These are phyloP conservation scores for Pluvianellus socialis DNA, from an alignment of 2,113 vertebrate genomes.

Conservation along the genomic window DNA sequence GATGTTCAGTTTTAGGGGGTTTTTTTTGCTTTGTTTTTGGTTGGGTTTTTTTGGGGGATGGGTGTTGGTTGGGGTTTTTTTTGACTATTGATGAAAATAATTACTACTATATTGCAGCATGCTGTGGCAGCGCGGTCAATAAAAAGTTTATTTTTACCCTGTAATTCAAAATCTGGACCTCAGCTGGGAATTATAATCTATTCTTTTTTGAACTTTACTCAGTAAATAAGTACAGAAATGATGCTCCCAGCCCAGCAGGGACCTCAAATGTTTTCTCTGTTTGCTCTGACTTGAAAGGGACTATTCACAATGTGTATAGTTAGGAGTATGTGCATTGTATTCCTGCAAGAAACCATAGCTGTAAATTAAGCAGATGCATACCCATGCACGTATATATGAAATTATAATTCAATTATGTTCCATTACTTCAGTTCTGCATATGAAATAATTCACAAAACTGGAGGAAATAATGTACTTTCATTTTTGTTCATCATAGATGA, in stretches of 20 bases:
- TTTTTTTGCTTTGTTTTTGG: neutral
- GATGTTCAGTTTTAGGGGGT: neutral
- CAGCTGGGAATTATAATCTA: neutral
- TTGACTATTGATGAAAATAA: neutral
- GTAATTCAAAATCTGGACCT: neutral
- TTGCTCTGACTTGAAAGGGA: neutral
- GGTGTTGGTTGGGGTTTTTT: neutral
- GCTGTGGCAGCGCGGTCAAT: neutral
- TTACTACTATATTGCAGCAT: neutral
- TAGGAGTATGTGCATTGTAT: neutral
- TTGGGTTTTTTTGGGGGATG: neutral
- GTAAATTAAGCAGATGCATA: neutral
- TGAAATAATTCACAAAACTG: neutral
- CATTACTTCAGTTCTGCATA: neutral
- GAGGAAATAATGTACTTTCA: constrained; percentile 2
- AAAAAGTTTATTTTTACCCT: neutral
- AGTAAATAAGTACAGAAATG: neutral
- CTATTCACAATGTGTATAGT: neutral
- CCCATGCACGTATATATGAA: neutral
- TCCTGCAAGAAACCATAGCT: neutral
- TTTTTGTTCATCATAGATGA: neutral
- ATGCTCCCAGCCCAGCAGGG: neutral
- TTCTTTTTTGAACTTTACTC: neutral
- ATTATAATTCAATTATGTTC: neutral
- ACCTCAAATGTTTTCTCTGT: neutral